Base-by-base conservation (phyloP, 2,888 invertebrate genomes). In the Rotaria macrura region DNA sequence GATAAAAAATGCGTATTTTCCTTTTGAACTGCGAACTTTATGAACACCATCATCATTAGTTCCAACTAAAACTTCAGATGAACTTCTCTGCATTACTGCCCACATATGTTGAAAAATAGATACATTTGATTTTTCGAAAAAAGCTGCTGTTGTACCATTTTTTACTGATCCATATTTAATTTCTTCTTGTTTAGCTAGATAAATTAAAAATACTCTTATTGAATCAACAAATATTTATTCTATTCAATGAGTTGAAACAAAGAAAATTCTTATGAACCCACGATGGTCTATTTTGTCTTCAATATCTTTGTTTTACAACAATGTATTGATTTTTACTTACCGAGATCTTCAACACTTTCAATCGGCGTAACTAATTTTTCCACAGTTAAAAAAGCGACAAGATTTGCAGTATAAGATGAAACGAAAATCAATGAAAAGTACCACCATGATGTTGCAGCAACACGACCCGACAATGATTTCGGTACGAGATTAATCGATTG, bases 391-490 rank as follows among this genome's bases (percentile, higher is more conserved):
- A 98, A 98, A 6, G 99, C 98, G 29, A 91, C 91, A 87, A 99
- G 93, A 91, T 99, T 99, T 87, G 99, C 99, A 83, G 99, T 99
- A 91, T 99, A 99, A 38, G 97, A 97, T 85, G 97, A 97, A 87
- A 97, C 96, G 86, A 98, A 93, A 89, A 99, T 98, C 87, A 99
- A 93, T 0, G 98, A 98, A 92, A 99, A 99, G 92, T 98, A 98
- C 97, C 98, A 99, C 98, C 98, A 99, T 4, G 97, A 97, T 72
- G 96, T 95, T 79, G 97, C 97, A 5, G 97, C 98, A 89, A 98
- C 97, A 87, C 99, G 93, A 12, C 96, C 96, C 0, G 96, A 95
- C 88, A 95, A 93, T 7, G 95, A 95, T 90, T 95, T 94, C 23
- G 96, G 96, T 85, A 95, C 94, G 87, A 96, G 94, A 91, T 96